These are phyloP conservation scores for Ceratotherium simum DNA, from an alignment of 2,113 vertebrate genomes.

Conservation along the genomic window DNA sequence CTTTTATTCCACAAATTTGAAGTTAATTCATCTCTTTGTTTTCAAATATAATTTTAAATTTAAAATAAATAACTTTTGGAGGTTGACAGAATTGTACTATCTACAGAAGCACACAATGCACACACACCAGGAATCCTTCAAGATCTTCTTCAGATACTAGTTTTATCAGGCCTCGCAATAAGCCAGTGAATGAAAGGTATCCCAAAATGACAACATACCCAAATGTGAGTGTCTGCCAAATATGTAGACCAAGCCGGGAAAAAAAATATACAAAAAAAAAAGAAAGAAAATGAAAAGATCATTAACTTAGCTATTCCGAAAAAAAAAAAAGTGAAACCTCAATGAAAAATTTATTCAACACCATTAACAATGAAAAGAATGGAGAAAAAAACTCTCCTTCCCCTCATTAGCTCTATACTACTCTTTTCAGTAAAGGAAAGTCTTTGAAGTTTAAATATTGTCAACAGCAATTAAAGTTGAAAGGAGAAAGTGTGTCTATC, in stretches of 20 bases:
- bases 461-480: not conserved
- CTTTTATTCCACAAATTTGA: not conserved
- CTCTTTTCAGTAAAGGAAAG: not conserved
- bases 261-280: not conserved
- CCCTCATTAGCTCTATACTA: not conserved
- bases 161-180: not conserved
- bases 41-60: not conserved
- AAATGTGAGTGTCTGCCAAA: constrained; percentile 2
- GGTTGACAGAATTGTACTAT: not conserved
- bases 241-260: not conserved
- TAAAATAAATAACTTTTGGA: constrained; percentile 15
- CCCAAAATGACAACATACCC: not conserved
- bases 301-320: not conserved
- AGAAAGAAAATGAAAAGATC: constrained; percentile 20
- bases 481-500: not conserved
- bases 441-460: not conserved
- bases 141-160: not conserved
- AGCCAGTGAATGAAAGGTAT: constrained; percentile 8
- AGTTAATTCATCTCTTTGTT: constrained; percentile 18
- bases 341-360: not conserved
- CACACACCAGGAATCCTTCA: not conserved
- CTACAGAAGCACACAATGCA: not conserved
- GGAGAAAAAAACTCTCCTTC: not conserved
- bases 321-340: not conserved
- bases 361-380: not conserved